Percentiles rank a stretch among this genome's conserved stretches.
Conservation (phyloP, 2,888 invertebrate genomes). For the Koerneria pararmatus region DNA sequence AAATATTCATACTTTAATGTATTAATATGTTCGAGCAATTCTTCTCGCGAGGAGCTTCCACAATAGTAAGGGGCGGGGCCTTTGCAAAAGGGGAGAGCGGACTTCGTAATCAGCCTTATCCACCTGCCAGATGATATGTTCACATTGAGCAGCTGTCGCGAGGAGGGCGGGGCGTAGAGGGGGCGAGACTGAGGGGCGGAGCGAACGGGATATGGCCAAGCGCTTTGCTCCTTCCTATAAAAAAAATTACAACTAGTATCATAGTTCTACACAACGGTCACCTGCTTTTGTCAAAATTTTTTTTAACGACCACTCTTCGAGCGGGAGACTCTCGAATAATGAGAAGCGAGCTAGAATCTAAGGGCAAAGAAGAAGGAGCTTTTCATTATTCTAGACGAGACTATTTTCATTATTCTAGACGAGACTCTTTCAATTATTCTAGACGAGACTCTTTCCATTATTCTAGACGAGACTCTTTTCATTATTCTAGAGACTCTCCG, state of each 20-base stretch:
- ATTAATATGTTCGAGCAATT: conserved; percentile 19
- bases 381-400: too few relatives aligned
- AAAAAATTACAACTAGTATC: neutral
- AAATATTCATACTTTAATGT: too few relatives aligned
- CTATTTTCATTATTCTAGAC: too few relatives aligned
- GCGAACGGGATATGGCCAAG: conserved; percentile 29
- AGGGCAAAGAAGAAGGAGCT: too few relatives aligned
- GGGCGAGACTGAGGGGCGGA: conserved; percentile 26
- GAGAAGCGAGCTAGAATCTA: too few relatives aligned
- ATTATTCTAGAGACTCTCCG: too few relatives aligned
- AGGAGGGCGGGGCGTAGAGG: conserved; percentile 38
- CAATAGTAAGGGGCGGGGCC: conserved; percentile 31
- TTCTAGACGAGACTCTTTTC: too few relatives aligned
- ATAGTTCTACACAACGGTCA: neutral
- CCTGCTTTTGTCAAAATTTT: neutral
- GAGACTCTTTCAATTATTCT: too few relatives aligned
- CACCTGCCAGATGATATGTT: conserved; percentile 36
- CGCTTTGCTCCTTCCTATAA: conserved; percentile 30
- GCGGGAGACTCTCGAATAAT: too few relatives aligned
- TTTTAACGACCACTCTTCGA: too few relatives aligned
- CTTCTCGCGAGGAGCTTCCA: conserved; percentile 24
- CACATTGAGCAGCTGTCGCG: conserved; percentile 38
- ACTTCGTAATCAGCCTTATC: conserved; percentile 35
- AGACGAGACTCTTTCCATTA: too few relatives aligned
- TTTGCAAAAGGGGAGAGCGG: conserved; percentile 36